A percentile compares a stretch with the other conserved stretches of the same genome.
These are phyloP conservation scores for Monomorium pharaonis DNA, from an alignment of 1,140 invertebrate species.

Conservation along the genomic window DNA sequence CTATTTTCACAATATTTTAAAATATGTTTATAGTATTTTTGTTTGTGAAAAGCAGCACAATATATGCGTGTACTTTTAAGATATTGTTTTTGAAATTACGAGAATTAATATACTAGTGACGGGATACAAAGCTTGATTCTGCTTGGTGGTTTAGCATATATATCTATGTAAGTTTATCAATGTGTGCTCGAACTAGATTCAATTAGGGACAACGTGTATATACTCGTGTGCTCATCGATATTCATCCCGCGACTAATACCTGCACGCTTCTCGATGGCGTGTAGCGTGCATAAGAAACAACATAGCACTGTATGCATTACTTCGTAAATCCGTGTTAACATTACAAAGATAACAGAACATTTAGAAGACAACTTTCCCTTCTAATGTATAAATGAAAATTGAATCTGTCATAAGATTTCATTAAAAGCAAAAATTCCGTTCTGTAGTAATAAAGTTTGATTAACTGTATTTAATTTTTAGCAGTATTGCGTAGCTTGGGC, in stretches of 20 bases:
- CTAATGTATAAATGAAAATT: neutral
- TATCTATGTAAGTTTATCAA: slow-evolving; percentile 51
- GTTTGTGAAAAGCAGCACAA: neutral
- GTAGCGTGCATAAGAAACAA: slow-evolving; percentile 58
- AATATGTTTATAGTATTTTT: neutral
- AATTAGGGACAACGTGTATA: slow-evolving; percentile 58
- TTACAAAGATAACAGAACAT: slow-evolving; percentile 49
- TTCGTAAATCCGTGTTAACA: slow-evolving; percentile 53
- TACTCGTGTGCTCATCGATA: slow-evolving; percentile 58
- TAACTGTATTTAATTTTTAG: neutral
- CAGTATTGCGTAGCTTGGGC: neutral
- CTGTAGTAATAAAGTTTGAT: neutral
- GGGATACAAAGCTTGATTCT: slow-evolving; percentile 15
- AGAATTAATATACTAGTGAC: slow-evolving; percentile 48
- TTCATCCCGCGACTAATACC: slow-evolving; percentile 60
- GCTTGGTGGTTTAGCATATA: neutral
- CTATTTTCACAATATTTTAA: neutral
- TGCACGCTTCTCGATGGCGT: slow-evolving; percentile 58
- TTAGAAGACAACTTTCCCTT: slow-evolving; percentile 8
- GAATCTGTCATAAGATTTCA: neutral
- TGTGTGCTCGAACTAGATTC: slow-evolving; percentile 52
- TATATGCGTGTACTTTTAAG: neutral
- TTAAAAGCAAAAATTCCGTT: neutral
- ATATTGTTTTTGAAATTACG: slow-evolving; percentile 7
- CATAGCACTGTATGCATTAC: slow-evolving; percentile 32